These are phyloP conservation scores for Agelaius phoeniceus DNA, from an alignment of 2,113 vertebrate species.

Conservation along the genomic window DNA sequence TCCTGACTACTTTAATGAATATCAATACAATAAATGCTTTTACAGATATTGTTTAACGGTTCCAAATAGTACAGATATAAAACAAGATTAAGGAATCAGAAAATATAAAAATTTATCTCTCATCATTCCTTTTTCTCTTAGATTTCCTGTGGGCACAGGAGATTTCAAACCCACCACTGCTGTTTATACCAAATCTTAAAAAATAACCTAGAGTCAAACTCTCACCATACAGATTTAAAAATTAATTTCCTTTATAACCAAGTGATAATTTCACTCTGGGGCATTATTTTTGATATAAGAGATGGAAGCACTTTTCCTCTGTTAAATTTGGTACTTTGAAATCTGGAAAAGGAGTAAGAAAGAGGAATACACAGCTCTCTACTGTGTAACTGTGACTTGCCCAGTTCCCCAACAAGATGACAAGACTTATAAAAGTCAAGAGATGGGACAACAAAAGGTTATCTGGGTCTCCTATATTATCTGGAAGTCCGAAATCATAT, in stretches of 20 bases:
- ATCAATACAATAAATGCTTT: neutral
- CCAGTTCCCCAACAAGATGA: neutral
- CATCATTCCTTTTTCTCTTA: neutral
- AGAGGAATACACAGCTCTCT: neutral
- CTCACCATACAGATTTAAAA: neutral
- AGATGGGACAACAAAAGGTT: neutral
- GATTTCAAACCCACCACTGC: neutral
- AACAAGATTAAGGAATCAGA: neutral
- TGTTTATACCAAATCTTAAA: neutral
- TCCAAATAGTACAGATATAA: neutral
- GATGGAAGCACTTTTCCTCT: neutral
- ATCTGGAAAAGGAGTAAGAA: neutral
- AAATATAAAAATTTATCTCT: neutral
- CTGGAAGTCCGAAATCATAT: neutral
- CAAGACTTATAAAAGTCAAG: neutral
- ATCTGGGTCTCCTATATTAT: neutral
- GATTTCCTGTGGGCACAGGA: neutral
- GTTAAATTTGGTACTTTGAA: neutral
- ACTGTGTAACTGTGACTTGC: neutral
- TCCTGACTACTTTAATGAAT: neutral
- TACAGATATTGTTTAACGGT: neutral
- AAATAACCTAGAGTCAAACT: neutral
- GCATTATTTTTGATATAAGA: neutral
- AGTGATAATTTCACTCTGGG: neutral
- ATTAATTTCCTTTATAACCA: neutral